A percentile compares a stretch with the other conserved stretches of the same genome.
Conservation (phyloP, 2,888 invertebrate genomes). For the Callimorpha dominula region DNA sequence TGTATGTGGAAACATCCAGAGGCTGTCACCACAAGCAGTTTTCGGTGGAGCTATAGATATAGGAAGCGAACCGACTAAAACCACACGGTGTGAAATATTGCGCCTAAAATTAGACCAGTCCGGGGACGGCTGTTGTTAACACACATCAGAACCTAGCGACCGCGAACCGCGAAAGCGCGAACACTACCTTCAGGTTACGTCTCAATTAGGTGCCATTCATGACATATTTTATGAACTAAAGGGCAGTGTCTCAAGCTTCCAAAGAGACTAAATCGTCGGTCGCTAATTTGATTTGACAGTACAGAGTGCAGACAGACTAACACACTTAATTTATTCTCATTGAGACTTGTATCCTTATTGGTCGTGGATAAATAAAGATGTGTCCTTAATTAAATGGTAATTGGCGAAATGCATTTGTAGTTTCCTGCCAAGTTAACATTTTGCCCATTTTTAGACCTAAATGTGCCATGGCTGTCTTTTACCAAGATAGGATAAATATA, state of each 20-base stretch:
- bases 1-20: not conserved
- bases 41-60: not conserved
- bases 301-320: not conserved
- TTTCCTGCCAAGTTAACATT: constrained; percentile 23
- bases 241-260: too few species aligned
- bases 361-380: constrained; percentile 19
- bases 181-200: not conserved
- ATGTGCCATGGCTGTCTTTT: not conserved
- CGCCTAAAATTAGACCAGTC: not conserved
- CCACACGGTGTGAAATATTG: not conserved
- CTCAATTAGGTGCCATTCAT: not conserved
- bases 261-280: not conserved
- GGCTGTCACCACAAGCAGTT: not conserved
- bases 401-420: constrained; percentile 30
- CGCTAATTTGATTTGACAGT: not conserved
- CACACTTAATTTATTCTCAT: not conserved
- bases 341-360: constrained; percentile 18
- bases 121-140: not conserved
- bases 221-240: too few species aligned
- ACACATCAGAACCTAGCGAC: not conserved
- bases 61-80: not conserved
- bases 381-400: constrained; percentile 39
- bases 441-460: not conserved
- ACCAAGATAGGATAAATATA: too few species aligned
- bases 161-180: too few species aligned